Evolutionary conservation across 2,888 invertebrate species (phyloP), one percentile per base, ranked within the genome.

Genomic region (Euplexia lucipara): DNA sequence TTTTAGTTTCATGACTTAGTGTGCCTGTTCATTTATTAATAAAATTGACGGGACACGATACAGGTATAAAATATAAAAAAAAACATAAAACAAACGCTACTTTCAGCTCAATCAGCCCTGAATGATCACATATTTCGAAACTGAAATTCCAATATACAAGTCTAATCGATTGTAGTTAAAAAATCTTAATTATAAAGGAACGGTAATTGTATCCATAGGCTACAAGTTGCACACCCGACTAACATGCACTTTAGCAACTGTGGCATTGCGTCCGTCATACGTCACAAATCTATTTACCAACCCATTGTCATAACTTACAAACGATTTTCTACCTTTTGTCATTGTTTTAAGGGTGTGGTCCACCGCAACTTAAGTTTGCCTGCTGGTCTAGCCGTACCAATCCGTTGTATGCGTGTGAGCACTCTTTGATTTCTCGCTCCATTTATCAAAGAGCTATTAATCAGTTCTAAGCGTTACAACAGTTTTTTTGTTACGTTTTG

Each of bases 401-500:
- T 66, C 73, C 64, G 54, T 56, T 78, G 79, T 83, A 66, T 76
- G 87, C 88, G 87, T 90, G 88, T 86, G 80, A 81, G 84, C 80
- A 86, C 83, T 88, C 87, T 91, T 87, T 86, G 88, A 91, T 92
- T 92, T 90, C 84, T 84, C 90, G 94, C 90, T 93, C 93, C 91
- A 93, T 92, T 94, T 91, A 87, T 78, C 86, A 75, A 82, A 74
- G 76, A 83, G 86, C 85, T 82, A 88, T 92, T 92, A 92, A 89
- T 91, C 87, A 89, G 79, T 85, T 88, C 85, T 83, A 73, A 78
- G 71, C 72, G 82, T 91, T 89, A 87, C 89, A 86, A 88, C 86
- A 89, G 83, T 67, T 84, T 87, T 88, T 88, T 84, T 83, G 71
- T 71, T 63, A 39, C 57, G 60, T 74, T 79, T 69, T 77, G 48